Evolutionary conservation across 2,888 invertebrate species (phyloP).

Genomic region (Drosophila putrida): DNA sequence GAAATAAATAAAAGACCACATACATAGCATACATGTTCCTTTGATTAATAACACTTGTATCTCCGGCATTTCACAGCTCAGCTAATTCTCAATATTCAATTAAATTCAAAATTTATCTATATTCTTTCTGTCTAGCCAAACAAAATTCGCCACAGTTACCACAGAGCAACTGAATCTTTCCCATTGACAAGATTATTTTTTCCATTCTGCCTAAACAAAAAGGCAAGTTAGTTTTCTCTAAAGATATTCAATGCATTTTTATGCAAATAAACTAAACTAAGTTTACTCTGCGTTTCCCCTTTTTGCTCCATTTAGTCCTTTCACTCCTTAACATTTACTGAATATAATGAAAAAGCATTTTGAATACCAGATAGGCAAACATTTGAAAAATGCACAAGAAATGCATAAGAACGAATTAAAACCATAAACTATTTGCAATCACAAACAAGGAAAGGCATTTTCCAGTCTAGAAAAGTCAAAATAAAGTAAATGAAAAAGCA

Average conservation of each 20-base stretch:
- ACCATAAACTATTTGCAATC: slow-evolving; percentile 73
- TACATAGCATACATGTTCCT: background rate
- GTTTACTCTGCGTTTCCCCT: background rate
- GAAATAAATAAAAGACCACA: background rate
- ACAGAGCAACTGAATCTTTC: slow-evolving; percentile 16
- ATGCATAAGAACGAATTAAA: slow-evolving; percentile 58
- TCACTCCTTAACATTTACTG: background rate
- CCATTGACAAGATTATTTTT: slow-evolving; percentile 29
- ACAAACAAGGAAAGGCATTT: slow-evolving; percentile 41
- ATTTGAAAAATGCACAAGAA: slow-evolving; percentile 44
- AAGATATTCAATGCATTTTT: slow-evolving; percentile 43
- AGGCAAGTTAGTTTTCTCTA: slow-evolving; percentile 17
- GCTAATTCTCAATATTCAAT: slow-evolving; percentile 25
- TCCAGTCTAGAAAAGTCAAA: slow-evolving; percentile 31
- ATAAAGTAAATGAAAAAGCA: slow-evolving; percentile 55
- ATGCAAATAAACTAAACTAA: slow-evolving; percentile 49
- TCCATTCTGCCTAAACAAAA: slow-evolving; percentile 1
- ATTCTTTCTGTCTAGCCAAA: background rate
- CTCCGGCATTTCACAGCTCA: background rate
- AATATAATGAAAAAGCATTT: slow-evolving; percentile 43
- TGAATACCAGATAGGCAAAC: slow-evolving; percentile 48
- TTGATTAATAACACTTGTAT: background rate
- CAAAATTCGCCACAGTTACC: slow-evolving; percentile 15
- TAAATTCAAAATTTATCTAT: slow-evolving; percentile 4
- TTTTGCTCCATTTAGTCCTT: slow-evolving; percentile 1